Percentiles rank a stretch among this genome's conserved stretches.
phyloP scores from a whole-genome alignment of 2,888 invertebrate species.

The Lasioglossum oenotherae region DNA sequence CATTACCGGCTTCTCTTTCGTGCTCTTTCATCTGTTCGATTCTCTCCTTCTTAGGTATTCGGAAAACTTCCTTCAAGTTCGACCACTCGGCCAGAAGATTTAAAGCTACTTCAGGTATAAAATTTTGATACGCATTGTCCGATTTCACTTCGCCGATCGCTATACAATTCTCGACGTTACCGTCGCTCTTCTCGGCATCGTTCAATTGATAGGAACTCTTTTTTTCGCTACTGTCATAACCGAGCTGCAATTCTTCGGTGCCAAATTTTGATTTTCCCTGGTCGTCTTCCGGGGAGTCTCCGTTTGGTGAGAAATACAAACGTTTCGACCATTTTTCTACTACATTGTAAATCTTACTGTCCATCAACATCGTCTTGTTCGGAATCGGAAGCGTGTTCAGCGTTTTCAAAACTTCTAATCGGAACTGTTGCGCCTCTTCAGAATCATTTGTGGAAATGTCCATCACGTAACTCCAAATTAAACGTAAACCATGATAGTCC shows the following conservation, averaged over 20 bases:
- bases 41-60: conserved; percentile 97
- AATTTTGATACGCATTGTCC: conserved; percentile 69
- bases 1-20: conserved; percentile 93
- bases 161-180: conserved; percentile 64
- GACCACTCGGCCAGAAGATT: conserved; percentile 91
- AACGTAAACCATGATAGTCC: conserved; percentile 95
- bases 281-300: conserved; percentile 80
- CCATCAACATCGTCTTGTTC: conserved; percentile 96
- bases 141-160: conserved; percentile 63
- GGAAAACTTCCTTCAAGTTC: conserved; percentile 91
- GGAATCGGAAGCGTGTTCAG: conserved; percentile 95
- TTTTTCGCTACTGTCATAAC: conserved; percentile 75
- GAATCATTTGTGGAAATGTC: conserved; percentile 87
- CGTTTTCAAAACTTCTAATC: conserved; percentile 90
- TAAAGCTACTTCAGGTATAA: conserved; percentile 85
- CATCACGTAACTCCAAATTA: conserved; percentile 97
- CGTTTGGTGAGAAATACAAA: conserved; percentile 75
- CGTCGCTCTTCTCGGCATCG: conserved; percentile 67
- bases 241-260: conserved; percentile 73
- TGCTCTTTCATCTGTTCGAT: conserved; percentile 98
- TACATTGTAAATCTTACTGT: conserved; percentile 94
- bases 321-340: conserved; percentile 93
- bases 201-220: conserved; percentile 54
- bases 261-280: conserved; percentile 71
- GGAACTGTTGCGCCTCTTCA: conserved; percentile 81